These are phyloP conservation scores for Sturnira hondurensis DNA, from an alignment of 2,113 vertebrate species.

Conservation along the genomic window DNA sequence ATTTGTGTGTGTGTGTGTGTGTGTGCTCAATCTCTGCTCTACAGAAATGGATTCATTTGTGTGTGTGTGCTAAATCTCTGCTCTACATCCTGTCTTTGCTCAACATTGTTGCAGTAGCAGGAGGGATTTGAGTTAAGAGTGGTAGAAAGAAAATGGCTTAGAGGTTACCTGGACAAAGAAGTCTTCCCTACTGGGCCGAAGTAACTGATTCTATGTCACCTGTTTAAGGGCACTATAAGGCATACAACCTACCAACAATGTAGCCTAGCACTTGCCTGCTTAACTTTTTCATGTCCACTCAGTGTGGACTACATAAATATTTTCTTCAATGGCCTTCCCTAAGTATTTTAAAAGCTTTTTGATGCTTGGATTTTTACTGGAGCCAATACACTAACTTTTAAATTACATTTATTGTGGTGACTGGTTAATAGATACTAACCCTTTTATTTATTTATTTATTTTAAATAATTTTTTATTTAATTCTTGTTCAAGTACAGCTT, in stretches of 20 bases:
- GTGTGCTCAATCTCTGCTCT: neutral
- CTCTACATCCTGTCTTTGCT: neutral
- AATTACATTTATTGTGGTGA: neutral
- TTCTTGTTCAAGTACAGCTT: too few species aligned
- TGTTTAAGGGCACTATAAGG: neutral
- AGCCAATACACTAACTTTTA: neutral
- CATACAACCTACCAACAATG: neutral
- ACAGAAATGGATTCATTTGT: neutral
- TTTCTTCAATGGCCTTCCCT: neutral
- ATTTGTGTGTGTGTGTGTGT: neutral
- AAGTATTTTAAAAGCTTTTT: neutral
- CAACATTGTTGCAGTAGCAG: neutral
- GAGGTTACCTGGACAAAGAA: neutral
- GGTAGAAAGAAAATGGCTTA: neutral
- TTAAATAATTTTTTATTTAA: too few species aligned
- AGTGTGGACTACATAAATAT: neutral
- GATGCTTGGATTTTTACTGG: neutral
- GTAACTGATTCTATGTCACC: constrained; percentile 7
- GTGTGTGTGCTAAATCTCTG: neutral
- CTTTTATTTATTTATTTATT: too few species aligned
- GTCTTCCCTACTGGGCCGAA: neutral
- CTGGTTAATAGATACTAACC: neutral
- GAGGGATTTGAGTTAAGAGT: neutral
- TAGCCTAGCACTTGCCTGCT: neutral
- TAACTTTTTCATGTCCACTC: neutral